Evolutionary conservation across 2,888 invertebrate species (phyloP), one percentile per base, ranked within the genome.

Genomic region (Philopedon plagiatum): DNA sequence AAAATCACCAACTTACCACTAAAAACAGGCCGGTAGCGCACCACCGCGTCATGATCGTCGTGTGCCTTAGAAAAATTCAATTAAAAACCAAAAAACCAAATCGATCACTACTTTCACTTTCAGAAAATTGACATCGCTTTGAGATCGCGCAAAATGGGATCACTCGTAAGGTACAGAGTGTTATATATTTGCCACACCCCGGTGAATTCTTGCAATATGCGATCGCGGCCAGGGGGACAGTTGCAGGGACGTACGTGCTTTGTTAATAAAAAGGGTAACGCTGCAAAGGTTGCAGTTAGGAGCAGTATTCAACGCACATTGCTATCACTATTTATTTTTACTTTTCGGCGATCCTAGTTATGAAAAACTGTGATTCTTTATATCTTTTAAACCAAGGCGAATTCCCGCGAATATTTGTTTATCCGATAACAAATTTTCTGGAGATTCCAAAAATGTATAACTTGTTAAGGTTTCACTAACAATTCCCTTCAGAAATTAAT

Each of bases 141-240:
- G 32, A 64, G 64, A 64, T 21, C 65, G 65, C 54, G 71, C 71
- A 71, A 71, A 71, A 71, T 71, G 71, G 57, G 71, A 64, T 60
- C 64, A 60, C 44, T 61, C 65, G 51, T 65, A 64, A 60, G 60
- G 39, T 19, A 70, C 51, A 57, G 71, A 64, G 58, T 71, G 44
- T 69, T 71, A 60, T 71, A 71, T 71, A 71, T 71, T 71, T 54
- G 71, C 71, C 71, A 71, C 71, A 71, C 71, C 71, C 65, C 71
- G 29, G 60, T 71, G 60, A 71, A 58, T 71, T 71, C 64, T 71
- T 60, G 71, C 13, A 71, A 71, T n/a, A n/a, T 71, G 49, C 29
- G 61, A 70, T 39, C 51, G n/a, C n/a, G 49, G 19, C 29, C 32
- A 57, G 62, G 70, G 69, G 54, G 60, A 32, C 64, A 71, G 41